Conservation (phyloP, 1,140 invertebrate genomes). For the Nebria ingens region DNA sequence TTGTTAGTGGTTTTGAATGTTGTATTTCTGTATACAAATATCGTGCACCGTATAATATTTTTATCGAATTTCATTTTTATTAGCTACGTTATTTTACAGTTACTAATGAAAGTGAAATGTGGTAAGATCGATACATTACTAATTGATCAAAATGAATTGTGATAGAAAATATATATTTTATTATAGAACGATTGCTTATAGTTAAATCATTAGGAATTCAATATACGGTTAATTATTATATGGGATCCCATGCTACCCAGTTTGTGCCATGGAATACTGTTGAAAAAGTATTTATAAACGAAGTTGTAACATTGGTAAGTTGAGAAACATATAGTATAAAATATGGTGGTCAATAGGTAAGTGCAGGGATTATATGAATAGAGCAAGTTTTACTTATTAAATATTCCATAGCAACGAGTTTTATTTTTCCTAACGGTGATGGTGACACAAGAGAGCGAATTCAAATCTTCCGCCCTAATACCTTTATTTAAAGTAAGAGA, state of each 20-base stretch:
- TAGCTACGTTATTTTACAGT: conserved; percentile 6
- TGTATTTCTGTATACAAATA: neutral
- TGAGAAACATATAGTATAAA: neutral
- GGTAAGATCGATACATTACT: conserved; percentile 10
- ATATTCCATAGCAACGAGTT: conserved; percentile 32
- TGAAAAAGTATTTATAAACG: conserved; percentile 47
- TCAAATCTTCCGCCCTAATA: conserved; percentile 20
- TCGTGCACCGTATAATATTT: neutral
- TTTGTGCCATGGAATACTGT: conserved; percentile 42
- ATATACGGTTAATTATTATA: conserved; percentile 33
- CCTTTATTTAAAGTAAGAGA: conserved; percentile 28
- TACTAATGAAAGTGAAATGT: conserved; percentile 15
- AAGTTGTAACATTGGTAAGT: conserved; percentile 45
- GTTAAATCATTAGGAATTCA: conserved; percentile 44
- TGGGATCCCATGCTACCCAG: conserved; percentile 30
- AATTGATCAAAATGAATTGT: conserved; percentile 14
- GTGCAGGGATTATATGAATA: no score
- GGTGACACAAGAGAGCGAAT: conserved; percentile 28
- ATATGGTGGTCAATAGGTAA: no score
- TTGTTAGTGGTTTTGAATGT: neutral
- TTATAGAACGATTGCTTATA: conserved; percentile 39
- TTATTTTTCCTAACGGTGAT: conserved; percentile 33
- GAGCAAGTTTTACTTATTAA: no score
- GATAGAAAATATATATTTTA: conserved; percentile 15
- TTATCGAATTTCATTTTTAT: neutral